phyloP scores from a whole-genome alignment of 92 coral and sea anemone species.

The Epizoanthus stellaris region DNA sequence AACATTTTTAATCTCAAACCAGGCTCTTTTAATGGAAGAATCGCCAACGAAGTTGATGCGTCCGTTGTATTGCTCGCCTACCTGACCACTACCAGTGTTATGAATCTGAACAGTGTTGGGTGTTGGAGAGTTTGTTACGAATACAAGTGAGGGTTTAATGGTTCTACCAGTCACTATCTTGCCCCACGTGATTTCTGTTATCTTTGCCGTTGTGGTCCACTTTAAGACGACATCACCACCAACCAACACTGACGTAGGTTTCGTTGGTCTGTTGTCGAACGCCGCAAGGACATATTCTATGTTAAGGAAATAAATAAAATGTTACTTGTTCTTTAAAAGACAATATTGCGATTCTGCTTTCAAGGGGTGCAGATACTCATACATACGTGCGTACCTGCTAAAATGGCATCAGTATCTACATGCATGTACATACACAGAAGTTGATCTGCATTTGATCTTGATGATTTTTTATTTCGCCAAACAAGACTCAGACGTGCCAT shows the following conservation, averaged over 20 bases:
- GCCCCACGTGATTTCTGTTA: background rate
- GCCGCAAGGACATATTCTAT: background rate
- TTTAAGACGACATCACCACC: background rate
- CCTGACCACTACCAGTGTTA: background rate
- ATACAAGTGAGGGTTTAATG: background rate
- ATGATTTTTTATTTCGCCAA: no score
- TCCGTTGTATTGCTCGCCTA: slow-evolving; percentile 1
- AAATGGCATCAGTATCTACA: no score
- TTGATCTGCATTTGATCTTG: no score
- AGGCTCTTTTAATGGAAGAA: background rate
- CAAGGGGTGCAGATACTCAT: no score
- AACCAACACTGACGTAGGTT: background rate
- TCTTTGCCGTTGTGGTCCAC: background rate
- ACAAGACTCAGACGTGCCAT: no score
- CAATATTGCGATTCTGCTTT: no score
- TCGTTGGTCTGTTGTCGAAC: background rate
- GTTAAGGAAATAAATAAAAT: no score
- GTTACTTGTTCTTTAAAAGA: no score
- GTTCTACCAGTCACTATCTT: background rate
- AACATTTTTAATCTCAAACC: background rate
- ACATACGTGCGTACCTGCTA: no score
- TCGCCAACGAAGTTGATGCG: slow-evolving; percentile 10
- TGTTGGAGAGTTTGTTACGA: background rate
- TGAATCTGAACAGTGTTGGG: background rate
- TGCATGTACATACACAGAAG: background rate